These are phyloP conservation scores for Gallinago solitaria DNA, from an alignment of 2,797 vertebrate genomes.

Conservation along the genomic window DNA sequence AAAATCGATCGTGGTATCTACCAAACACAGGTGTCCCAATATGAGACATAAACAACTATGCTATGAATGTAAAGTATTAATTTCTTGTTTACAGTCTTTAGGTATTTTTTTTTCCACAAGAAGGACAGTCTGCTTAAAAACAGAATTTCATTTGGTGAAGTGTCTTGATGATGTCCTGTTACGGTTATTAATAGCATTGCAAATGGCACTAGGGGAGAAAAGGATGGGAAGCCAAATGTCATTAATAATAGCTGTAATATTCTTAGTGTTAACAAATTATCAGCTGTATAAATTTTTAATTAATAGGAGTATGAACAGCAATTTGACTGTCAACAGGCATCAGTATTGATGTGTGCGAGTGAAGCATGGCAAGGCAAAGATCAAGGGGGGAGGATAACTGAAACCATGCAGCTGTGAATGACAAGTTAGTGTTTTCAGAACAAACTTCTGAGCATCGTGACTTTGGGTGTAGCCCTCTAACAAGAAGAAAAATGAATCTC, in stretches of 20 bases:
- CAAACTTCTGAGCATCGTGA: constrained; percentile 12
- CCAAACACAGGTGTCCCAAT: background rate
- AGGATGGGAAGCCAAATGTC: constrained; percentile 56
- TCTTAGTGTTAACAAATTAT: constrained; percentile 74
- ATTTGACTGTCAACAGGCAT: constrained; percentile 74
- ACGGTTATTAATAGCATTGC: constrained; percentile 46
- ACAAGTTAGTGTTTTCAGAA: constrained; percentile 54
- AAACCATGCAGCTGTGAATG: constrained; percentile 45
- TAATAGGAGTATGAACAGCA: constrained; percentile 59
- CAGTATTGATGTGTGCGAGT: constrained; percentile 42
- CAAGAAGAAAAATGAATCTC: background rate
- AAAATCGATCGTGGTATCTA: background rate
- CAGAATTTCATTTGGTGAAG: constrained; percentile 33
- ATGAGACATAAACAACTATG: background rate
- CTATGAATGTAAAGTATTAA: background rate
- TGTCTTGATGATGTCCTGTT: constrained; percentile 23
- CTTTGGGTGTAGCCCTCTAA: constrained; percentile 8
- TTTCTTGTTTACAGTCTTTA: background rate
- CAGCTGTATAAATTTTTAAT: constrained; percentile 73
- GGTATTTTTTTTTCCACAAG: background rate
- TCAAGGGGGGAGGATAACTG: background rate
- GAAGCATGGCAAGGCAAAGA: constrained; percentile 44
- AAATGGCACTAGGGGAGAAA: constrained; percentile 51
- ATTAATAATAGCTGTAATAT: constrained; percentile 67
- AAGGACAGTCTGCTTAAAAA: background rate